Evolutionary conservation across 1,140 invertebrate species (phyloP).

Genomic region (Amyelois transitella): DNA sequence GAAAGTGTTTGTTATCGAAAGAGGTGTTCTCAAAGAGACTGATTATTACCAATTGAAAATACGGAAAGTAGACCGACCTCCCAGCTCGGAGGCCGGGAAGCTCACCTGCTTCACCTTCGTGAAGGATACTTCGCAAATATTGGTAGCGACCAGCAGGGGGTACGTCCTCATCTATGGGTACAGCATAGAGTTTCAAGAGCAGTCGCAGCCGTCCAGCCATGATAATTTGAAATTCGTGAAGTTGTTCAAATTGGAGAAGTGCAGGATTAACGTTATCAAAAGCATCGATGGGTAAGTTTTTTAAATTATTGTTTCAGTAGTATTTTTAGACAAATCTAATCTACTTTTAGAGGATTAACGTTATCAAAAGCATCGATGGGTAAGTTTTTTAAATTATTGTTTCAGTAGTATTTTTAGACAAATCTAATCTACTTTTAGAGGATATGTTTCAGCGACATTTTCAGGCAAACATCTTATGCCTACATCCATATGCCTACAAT

Average conservation of each 20-base stretch:
- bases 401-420: too few species aligned
- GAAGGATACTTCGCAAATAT: slow-evolving; percentile 35
- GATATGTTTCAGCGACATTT: too few species aligned
- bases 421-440: too few species aligned
- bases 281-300: slow-evolving; percentile 47
- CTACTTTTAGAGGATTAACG: slow-evolving; percentile 53
- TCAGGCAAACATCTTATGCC: too few species aligned
- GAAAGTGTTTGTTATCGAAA: slow-evolving; percentile 53
- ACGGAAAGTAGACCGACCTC: slow-evolving; percentile 22
- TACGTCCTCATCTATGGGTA: slow-evolving; percentile 47
- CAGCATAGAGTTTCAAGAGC: slow-evolving; percentile 36
- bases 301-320: too few species aligned
- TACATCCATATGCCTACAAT: too few species aligned
- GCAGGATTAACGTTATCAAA: slow-evolving; percentile 50
- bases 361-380: slow-evolving; percentile 54
- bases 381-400: slow-evolving; percentile 29
- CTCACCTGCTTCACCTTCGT: slow-evolving; percentile 51
- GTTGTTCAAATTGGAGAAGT: slow-evolving; percentile 38
- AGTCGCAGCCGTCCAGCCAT: slow-evolving; percentile 20
- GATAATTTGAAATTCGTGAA: slow-evolving; percentile 49
- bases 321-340: too few species aligned
- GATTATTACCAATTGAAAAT: slow-evolving; percentile 50
- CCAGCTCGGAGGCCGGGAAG: slow-evolving; percentile 34
- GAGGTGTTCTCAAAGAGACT: slow-evolving; percentile 49
- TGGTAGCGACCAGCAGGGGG: slow-evolving; percentile 45